These are phyloP conservation scores for Sipha maydis DNA, from an alignment of 2,888 invertebrate genomes.

Conservation along the genomic window DNA sequence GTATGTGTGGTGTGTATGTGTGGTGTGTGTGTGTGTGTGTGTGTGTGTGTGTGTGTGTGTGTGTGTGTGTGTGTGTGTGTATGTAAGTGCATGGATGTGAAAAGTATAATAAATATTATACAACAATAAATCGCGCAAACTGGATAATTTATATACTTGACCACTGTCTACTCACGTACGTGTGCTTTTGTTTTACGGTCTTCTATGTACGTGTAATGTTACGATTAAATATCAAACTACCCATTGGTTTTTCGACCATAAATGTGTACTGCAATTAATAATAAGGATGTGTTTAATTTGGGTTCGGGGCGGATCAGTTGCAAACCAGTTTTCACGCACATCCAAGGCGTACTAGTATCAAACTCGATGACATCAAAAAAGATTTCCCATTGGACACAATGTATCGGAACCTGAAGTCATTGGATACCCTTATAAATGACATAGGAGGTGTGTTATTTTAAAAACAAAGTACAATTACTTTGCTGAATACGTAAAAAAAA, in stretches of 20 bases:
- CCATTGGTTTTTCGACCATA: neutral
- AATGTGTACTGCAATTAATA: neutral
- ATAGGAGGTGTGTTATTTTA: too few species aligned
- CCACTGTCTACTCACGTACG: too few species aligned
- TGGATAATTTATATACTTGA: too few species aligned
- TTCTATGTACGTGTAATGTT: neutral
- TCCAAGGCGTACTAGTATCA: conserved; percentile 29
- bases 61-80: too few species aligned
- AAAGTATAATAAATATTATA: too few species aligned
- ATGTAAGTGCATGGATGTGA: too few species aligned
- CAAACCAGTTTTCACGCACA: conserved; percentile 19
- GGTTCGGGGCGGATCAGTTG: conserved; percentile 38
- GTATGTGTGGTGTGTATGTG: too few species aligned
- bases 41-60: too few species aligned
- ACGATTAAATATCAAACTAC: neutral
- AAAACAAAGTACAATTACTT: neutral
- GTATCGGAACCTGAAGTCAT: conserved; percentile 41
- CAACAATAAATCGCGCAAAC: too few species aligned
- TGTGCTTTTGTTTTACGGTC: neutral
- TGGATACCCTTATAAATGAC: conserved; percentile 18
- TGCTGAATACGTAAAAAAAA: neutral
- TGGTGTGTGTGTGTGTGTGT: too few species aligned
- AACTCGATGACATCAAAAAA: conserved; percentile 19
- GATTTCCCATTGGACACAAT: conserved; percentile 25
- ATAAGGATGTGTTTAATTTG: neutral